phyloP scores from a whole-genome alignment of 2,888 invertebrate species.

The Plutella xylostella region DNA sequence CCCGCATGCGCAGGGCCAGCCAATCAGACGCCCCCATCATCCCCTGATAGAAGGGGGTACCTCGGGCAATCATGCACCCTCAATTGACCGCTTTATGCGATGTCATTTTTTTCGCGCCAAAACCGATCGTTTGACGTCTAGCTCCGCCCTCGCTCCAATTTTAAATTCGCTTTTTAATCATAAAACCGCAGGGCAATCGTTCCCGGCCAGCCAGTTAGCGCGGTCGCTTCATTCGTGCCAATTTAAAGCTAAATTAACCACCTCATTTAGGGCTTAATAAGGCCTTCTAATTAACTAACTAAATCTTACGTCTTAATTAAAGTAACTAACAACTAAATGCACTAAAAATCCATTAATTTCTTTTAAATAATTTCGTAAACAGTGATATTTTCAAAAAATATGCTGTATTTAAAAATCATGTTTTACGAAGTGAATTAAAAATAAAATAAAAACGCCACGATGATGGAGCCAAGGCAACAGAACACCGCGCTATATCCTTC shows the following conservation, averaged over 20 bases:
- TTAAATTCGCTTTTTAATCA: conserved; percentile 51
- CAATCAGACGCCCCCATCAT: conserved; percentile 34
- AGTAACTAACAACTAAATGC: background rate
- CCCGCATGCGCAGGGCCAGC: conserved; percentile 45
- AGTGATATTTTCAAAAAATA: conserved; percentile 25
- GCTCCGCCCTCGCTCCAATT: conserved; percentile 49
- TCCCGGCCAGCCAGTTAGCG: conserved; percentile 28
- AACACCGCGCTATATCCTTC: conserved; percentile 36
- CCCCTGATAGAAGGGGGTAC: conserved; percentile 26
- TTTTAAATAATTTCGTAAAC: too few species aligned
- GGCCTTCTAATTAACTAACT: background rate
- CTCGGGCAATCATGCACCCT: conserved; percentile 37
- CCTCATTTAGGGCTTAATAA: conserved; percentile 5
- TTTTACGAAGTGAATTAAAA: conserved; percentile 4
- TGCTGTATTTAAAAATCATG: background rate
- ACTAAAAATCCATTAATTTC: background rate
- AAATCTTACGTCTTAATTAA: background rate
- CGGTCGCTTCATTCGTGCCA: conserved; percentile 26
- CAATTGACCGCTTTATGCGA: conserved; percentile 55
- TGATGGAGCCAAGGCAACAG: conserved; percentile 50
- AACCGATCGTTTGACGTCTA: conserved; percentile 46
- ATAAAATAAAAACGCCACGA: conserved; percentile 20
- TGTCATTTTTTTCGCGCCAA: conserved; percentile 59
- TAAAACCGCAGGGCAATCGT: conserved; percentile 44
- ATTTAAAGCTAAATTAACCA: conserved; percentile 18